Base-by-base conservation (phyloP, 2,888 invertebrate genomes). In the Chrysolina haemoptera region DNA sequence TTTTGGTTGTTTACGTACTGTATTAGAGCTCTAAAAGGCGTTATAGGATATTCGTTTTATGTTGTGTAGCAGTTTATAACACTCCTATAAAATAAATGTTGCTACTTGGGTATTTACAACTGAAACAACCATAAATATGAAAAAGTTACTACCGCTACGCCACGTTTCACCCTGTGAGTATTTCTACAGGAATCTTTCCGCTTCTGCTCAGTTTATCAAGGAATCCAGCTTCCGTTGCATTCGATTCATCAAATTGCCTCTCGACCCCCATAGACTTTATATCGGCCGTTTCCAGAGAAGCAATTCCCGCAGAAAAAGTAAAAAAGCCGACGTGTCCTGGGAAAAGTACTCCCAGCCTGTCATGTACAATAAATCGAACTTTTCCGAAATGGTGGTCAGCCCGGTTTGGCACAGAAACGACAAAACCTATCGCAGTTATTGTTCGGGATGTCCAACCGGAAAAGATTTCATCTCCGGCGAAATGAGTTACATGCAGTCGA, bases 341-440 rank as follows among this genome's bases (percentile, higher is more conserved):
- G 35, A 35, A 65, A 70, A 73, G 70, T 62, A 70, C 53, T 64
- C 64, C 72, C 55, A 18, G 64, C 48, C 72, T 68, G 70, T 66
- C 73, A 66, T 70, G 62, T 59, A 59, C 73, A 67, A 73, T 73
- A 73, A 73, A 73, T 70, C 73, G 66, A 73, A 73, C 53, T 72
- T 68, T 63, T 2, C 68, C 64, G 53, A 27, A 65, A 41, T 53
- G 27, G 53, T 11, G 16, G 59, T 22, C 35, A 59, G 59, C 35
- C 35, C 20, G 55, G 64, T 65, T 70, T 70, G 70, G 70, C 70
- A 55, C 46, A 63, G 70, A 27, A 53, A 63, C 63, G 50, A 63
- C 70, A 50, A 40, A 40, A 65, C 64, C 70, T 50, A 70, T 70
- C 70, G 40, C 64, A 65, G 67, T 67, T 67, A 67, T 67, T 67